A percentile compares a stretch with the other conserved stretches of the same genome.
phyloP scores from a whole-genome alignment of 2,888 invertebrate species.

The Dioctria rufipes region DNA sequence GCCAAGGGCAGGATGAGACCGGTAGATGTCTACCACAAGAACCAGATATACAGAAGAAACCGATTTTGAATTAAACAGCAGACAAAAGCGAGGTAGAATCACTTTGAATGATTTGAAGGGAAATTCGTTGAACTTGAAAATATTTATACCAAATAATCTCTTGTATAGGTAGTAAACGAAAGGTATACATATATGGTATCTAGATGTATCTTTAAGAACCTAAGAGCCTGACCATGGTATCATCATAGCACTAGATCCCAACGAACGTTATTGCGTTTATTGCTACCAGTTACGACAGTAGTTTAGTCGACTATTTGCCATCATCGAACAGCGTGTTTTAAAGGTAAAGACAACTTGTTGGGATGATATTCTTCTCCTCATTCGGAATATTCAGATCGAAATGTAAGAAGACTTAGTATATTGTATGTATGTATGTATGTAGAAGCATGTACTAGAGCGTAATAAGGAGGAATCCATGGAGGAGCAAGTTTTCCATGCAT shows the following conservation, averaged over 20 bases:
- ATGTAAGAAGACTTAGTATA: conserved; percentile 4
- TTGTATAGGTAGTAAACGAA: too few species aligned
- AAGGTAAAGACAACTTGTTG: conserved; percentile 5
- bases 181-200: too few species aligned
- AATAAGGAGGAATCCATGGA: conserved; percentile 19
- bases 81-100: not conserved
- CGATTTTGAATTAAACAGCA: conserved; percentile 9
- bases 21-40: too few species aligned
- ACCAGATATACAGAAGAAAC: not conserved
- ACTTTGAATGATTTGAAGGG: conserved; percentile 26
- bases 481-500: conserved; percentile 30
- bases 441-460: not conserved
- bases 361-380: not conserved
- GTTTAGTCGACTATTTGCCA: conserved; percentile 2
- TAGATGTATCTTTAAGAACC: too few species aligned
- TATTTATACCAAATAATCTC: not conserved
- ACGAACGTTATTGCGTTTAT: conserved; percentile 8
- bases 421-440: too few species aligned
- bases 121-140: conserved; percentile 22
- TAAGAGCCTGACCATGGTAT: too few species aligned
- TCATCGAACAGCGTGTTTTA: not conserved
- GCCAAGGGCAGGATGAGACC: not conserved
- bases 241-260: not conserved
- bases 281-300: not conserved
- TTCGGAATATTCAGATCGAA: conserved; percentile 36